Base-by-base conservation (phyloP, 2,797 vertebrate species). In the Rhynchotus rufescens region DNA sequence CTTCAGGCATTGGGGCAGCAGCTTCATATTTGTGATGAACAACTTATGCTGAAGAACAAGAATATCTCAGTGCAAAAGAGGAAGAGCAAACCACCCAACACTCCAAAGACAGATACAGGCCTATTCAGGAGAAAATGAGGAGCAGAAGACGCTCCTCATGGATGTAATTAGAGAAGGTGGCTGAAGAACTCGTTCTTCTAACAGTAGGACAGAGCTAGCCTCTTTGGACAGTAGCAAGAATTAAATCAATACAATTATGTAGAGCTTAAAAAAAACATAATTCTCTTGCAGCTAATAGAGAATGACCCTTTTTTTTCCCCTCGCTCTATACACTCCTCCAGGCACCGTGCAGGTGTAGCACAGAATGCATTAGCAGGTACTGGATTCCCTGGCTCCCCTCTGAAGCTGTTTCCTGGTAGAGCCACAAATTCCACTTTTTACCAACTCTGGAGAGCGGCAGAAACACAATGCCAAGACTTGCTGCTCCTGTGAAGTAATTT, bases 401-500 rank as follows among this genome's bases (percentile, higher is more conserved):
- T 16, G 26, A 68, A 68, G 34, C 51, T 36, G 2, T 62, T 75
- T 51, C 49, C 64, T 62, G 51, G 44, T 4, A 69, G 49, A 4
- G 68, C 51, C 34, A 68, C 76, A 59, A 49, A 73, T 84, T 77
- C 61, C 75, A 30, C 30, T 11, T 26, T 64, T 81, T 65, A 69
- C 1, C 0, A 84, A 30, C 71, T 23, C 61, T 38, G 20, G 44
- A 44, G 34, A 44, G 64, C 1, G 2, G 32, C 44, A 78, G 82
- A 84, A 90, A n/a, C 38, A 67, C 68, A 87, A 44, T 26, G 57
- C 83, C 78, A 87, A 71, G 25, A 66, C 60, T 69, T 71, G 52
- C 61, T 62, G 52, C 82, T 89, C 20, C 26, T 82, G 64, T 30
- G 5, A 91, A 66, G 71, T 86, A 72, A 89, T 81, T 80, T 44